A percentile compares a stretch with the other conserved stretches of the same genome.
Evolutionary conservation across 2,888 invertebrate species (phyloP).

Genomic region (Heteromyza rotundicornis): DNA sequence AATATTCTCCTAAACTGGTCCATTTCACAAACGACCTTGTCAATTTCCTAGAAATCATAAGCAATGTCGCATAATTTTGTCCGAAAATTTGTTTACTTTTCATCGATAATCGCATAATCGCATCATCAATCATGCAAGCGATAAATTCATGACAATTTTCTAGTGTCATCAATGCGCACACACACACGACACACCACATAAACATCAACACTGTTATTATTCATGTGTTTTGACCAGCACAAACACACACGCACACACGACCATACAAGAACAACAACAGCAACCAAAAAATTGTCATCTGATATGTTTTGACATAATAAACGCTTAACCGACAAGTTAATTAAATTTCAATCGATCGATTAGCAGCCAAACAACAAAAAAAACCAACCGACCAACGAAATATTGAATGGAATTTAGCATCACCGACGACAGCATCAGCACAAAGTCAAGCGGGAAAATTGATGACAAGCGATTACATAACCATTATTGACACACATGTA

Average conservation of each 20-base stretch:
- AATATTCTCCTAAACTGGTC: too few species aligned
- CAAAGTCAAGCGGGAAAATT: conserved; percentile 13
- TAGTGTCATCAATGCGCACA: conserved; percentile 6
- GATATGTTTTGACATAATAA: conserved; percentile 14
- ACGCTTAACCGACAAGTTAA: conserved; percentile 23
- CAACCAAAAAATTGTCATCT: neutral
- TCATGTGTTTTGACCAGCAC: too few species aligned
- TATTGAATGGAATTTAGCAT: too few species aligned
- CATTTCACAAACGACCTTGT: too few species aligned
- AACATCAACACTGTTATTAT: conserved; percentile 1
- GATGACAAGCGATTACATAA: conserved; percentile 21
- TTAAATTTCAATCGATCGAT: conserved; percentile 24
- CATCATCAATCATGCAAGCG: conserved; percentile 10
- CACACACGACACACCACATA: neutral
- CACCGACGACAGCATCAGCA: neutral
- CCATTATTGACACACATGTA: conserved; percentile 20
- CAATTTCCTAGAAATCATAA: too few species aligned
- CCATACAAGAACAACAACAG: too few species aligned
- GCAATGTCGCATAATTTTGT: too few species aligned
- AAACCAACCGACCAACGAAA: neutral
- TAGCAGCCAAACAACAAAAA: neutral
- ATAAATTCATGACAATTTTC: conserved; percentile 15
- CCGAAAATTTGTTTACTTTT: too few species aligned
- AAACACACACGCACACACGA: too few species aligned
- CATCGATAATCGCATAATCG: too few species aligned